Evolutionary conservation across 2,888 invertebrate genomes (phyloP).

Genomic region (Synergus laeviventris): DNA sequence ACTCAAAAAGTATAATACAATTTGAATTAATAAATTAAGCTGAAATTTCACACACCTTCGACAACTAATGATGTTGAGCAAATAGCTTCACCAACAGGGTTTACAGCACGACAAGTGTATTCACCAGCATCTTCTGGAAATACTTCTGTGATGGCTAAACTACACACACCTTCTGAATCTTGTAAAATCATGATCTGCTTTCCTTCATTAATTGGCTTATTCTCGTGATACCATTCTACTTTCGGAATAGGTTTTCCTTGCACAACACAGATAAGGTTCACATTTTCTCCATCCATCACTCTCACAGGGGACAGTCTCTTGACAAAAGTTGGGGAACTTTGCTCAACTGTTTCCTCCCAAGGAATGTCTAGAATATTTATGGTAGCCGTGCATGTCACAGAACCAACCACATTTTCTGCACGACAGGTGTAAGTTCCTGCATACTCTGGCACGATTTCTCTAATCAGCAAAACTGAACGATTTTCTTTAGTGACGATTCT

Average conservation of each 20-base stretch:
- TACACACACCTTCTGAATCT: conserved; percentile 87
- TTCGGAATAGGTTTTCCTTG: conserved; percentile 87
- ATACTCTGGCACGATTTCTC: conserved; percentile 83
- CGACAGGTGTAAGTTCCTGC: conserved; percentile 89
- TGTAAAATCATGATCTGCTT: conserved; percentile 87
- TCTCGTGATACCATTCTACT: conserved; percentile 88
- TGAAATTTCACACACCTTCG: conserved; percentile 81
- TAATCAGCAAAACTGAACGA: conserved; percentile 87
- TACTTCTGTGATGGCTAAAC: conserved; percentile 89
- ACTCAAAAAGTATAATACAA: conserved; percentile 8
- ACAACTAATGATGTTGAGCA: conserved; percentile 87
- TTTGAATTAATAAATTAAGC: conserved; percentile 36
- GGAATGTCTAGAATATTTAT: conserved; percentile 80
- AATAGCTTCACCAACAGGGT: conserved; percentile 88
- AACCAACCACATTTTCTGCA: conserved; percentile 93
- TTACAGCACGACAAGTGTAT: conserved; percentile 89
- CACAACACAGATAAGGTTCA: conserved; percentile 84
- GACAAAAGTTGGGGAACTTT: conserved; percentile 86
- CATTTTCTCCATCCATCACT: conserved; percentile 94
- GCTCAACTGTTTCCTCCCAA: conserved; percentile 80
- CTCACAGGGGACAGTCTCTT: conserved; percentile 84
- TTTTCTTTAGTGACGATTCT: conserved; percentile 87
- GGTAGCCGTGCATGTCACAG: conserved; percentile 90
- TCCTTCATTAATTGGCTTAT: conserved; percentile 83
- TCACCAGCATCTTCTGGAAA: conserved; percentile 94